phyloP scores from a whole-genome alignment of 2,113 vertebrate genomes.

The Pogona vitticeps region DNA sequence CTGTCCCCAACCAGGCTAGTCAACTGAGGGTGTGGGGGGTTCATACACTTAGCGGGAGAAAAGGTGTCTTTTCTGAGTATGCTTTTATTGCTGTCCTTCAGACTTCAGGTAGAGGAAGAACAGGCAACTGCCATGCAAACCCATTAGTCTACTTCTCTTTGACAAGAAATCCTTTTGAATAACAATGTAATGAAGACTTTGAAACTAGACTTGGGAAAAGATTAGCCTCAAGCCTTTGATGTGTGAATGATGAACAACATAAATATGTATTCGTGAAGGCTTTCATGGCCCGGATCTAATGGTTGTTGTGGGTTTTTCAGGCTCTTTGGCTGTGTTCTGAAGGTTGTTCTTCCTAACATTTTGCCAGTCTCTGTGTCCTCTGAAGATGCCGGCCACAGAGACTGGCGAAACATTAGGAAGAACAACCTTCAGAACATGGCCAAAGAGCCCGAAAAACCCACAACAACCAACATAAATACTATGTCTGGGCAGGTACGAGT shows the following conservation, averaged over 20 bases:
- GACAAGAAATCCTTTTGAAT: slow-evolving; percentile 1
- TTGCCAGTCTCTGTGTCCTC: too few relatives aligned
- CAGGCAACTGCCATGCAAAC: not conserved
- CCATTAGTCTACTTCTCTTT: not conserved
- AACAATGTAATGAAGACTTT: not conserved
- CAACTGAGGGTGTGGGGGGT: not conserved
- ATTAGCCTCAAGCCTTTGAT: not conserved
- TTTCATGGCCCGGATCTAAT: too few relatives aligned
- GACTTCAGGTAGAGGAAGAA: not conserved
- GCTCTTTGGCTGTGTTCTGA: too few relatives aligned
- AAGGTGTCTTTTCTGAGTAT: not conserved
- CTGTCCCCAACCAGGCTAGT: not conserved
- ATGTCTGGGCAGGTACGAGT: not conserved
- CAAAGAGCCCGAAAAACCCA: too few relatives aligned
- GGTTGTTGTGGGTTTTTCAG: too few relatives aligned
- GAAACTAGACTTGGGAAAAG: not conserved
- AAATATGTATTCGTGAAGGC: too few relatives aligned
- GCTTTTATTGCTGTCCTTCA: not conserved
- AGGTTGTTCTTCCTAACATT: too few relatives aligned
- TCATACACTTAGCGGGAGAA: too few relatives aligned
- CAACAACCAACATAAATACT: too few relatives aligned
- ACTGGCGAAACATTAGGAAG: too few relatives aligned
- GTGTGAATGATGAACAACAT: not conserved
- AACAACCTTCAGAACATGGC: too few relatives aligned
- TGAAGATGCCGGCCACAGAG: too few relatives aligned